A percentile compares a stretch with the other conserved stretches of the same genome.
Conservation (phyloP, 1,140 invertebrate genomes). For the Drosophila bocki region DNA sequence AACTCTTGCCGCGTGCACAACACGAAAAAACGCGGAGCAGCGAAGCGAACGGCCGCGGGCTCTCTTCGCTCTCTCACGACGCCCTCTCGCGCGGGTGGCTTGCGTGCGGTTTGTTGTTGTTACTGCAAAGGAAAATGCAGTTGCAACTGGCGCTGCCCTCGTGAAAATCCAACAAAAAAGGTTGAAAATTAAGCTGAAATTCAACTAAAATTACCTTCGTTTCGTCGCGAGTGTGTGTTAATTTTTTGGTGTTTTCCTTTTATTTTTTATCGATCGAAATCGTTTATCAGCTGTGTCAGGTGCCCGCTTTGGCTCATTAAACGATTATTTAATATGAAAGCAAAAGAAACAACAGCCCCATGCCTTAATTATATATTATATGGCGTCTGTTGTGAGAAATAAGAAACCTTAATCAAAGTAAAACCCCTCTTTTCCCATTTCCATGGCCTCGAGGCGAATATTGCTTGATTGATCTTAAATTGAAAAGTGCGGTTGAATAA, state of each 20-base stretch:
- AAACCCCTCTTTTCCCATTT: constrained; percentile 10
- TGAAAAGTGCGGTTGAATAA: constrained; percentile 69
- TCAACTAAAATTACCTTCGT: constrained; percentile 18
- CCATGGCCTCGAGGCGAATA: constrained; percentile 35
- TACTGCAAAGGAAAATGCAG: constrained; percentile 37
- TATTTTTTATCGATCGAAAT: constrained; percentile 39
- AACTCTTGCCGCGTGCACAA: constrained; percentile 82
- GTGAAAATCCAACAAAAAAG: constrained; percentile 19
- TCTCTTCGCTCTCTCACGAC: constrained; percentile 36
- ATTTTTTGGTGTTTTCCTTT: neutral
- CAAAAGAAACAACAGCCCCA: constrained; percentile 19
- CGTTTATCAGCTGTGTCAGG: constrained; percentile 51
- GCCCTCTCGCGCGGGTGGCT: constrained; percentile 29
- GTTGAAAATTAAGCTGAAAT: constrained; percentile 21
- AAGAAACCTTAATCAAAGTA: constrained; percentile 35
- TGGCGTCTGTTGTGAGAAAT: constrained; percentile 43
- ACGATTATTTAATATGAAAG: constrained; percentile 62
- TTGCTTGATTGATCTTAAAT: constrained; percentile 72
- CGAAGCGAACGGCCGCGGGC: constrained; percentile 51
- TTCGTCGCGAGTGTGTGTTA: constrained; percentile 19
- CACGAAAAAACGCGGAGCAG: constrained; percentile 60
- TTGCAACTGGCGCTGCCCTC: constrained; percentile 28
- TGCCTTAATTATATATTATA: constrained; percentile 44
- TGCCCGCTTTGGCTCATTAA: constrained; percentile 62
- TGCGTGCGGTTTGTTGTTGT: constrained; percentile 45